Evolutionary conservation across 1,140 invertebrate species (phyloP).

Genomic region (Zaprionus camerounensis): DNA sequence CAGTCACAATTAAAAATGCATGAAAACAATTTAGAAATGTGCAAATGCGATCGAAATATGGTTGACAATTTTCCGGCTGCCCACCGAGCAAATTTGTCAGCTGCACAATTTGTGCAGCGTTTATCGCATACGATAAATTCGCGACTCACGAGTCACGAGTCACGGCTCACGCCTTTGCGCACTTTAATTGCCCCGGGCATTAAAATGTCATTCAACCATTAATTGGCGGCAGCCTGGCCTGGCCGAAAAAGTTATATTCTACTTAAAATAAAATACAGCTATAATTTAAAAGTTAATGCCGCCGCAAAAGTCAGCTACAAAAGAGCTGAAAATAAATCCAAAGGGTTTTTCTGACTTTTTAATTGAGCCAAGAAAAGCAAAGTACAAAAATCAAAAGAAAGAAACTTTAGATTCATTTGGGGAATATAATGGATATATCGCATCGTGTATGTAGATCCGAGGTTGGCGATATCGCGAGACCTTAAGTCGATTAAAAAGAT

Average conservation of each 20-base stretch:
- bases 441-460: background rate
- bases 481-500: background rate
- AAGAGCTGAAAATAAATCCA: slow-evolving; percentile 2
- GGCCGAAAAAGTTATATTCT: slow-evolving; percentile 62
- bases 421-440: background rate
- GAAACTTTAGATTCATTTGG: slow-evolving; percentile 4
- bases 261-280: slow-evolving; percentile 67
- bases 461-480: background rate
- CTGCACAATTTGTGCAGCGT: slow-evolving; percentile 35
- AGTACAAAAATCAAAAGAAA: background rate
- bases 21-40: slow-evolving; percentile 68
- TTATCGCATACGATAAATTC: slow-evolving; percentile 67
- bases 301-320: slow-evolving; percentile 26
- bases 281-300: slow-evolving; percentile 72
- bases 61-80: slow-evolving; percentile 21
- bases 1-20: slow-evolving; percentile 65
- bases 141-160: background rate
- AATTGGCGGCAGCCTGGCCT: slow-evolving; percentile 50
- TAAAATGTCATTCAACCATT: slow-evolving; percentile 81
- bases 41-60: slow-evolving; percentile 28
- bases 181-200: slow-evolving; percentile 69
- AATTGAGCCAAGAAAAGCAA: slow-evolving; percentile 1
- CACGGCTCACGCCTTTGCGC: slow-evolving; percentile 20
- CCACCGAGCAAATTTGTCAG: slow-evolving; percentile 51
- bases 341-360: slow-evolving; percentile 11